Conservation (phyloP, 2,797 vertebrate genomes). For the Mallotus villosus region DNA sequence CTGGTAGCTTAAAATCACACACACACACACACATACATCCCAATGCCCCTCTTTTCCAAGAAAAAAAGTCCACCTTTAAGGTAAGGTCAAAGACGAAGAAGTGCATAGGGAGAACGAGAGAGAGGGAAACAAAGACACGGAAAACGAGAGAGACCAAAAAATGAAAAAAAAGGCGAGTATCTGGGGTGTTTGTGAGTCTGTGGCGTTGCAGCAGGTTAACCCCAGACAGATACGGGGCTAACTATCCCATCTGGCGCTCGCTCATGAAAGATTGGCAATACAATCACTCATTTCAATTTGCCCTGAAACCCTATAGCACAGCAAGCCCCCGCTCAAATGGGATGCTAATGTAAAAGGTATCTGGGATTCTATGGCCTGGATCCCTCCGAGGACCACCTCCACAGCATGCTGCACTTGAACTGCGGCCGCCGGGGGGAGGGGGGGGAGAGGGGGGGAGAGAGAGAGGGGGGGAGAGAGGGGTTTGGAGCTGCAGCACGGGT, state of each 20-base stretch:
- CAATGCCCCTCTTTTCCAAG: conserved; percentile 63
- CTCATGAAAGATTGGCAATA: conserved; percentile 82
- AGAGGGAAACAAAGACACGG: conserved; percentile 29
- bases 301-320: conserved; percentile 79
- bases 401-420: conserved; percentile 71
- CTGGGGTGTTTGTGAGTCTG: conserved; percentile 65
- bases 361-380: conserved; percentile 57
- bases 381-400: conserved; percentile 43
- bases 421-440: conserved; percentile 58
- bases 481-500: no score
- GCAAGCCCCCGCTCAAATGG: conserved; percentile 74
- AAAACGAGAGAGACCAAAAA: conserved; percentile 39
- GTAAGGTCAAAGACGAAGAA: conserved; percentile 75
- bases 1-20: conserved; percentile 40
- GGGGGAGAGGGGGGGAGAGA: conserved; percentile 47
- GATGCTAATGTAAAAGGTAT: conserved; percentile 82
- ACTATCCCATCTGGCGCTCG: conserved; percentile 78
- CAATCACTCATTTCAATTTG: conserved; percentile 86
- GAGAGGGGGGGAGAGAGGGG: not conserved
- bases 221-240: conserved; percentile 79
- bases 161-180: not conserved
- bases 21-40: conserved; percentile 55
- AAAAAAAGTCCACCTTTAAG: conserved; percentile 66
- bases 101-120: conserved; percentile 2
- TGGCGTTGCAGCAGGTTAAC: conserved; percentile 79